Percentiles rank a stretch among this genome's conserved stretches.
Conservation (phyloP, 2,113 vertebrate genomes). For the Uria lomvia region DNA sequence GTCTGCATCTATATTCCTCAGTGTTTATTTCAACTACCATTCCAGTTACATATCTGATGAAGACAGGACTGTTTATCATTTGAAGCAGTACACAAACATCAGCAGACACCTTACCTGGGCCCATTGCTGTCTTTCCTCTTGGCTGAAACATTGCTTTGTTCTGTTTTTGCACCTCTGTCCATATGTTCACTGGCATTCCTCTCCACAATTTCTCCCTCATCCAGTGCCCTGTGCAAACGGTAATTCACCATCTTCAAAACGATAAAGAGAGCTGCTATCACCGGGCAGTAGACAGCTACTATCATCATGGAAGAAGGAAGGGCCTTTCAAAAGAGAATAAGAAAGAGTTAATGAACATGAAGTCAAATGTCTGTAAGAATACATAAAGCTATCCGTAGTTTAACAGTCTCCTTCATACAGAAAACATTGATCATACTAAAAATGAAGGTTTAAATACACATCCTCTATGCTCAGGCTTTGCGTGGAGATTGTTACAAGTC, state of each 20-base stretch:
- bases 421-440: not conserved
- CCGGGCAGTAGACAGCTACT: constrained; percentile 95
- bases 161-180: constrained; percentile 77
- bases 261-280: constrained; percentile 92
- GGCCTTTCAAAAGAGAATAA: constrained; percentile 78
- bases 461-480: not conserved
- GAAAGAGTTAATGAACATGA: constrained; percentile 5
- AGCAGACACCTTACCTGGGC: constrained; percentile 83
- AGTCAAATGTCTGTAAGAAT: not conserved
- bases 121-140: constrained; percentile 92
- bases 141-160: constrained; percentile 78
- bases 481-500: not conserved
- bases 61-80: not conserved
- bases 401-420: not conserved
- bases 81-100: not conserved
- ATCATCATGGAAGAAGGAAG: constrained; percentile 96
- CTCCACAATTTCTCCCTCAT: constrained; percentile 95
- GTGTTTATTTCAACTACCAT: not conserved
- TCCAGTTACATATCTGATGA: not conserved
- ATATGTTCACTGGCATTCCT: constrained; percentile 80
- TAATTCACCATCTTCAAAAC: constrained; percentile 96
- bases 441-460: not conserved
- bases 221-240: constrained; percentile 93
- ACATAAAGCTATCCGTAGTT: not conserved
- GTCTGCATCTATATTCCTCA: not conserved